phyloP scores from a whole-genome alignment of 2,888 invertebrate species.

The Metopia argyrocephala region DNA sequence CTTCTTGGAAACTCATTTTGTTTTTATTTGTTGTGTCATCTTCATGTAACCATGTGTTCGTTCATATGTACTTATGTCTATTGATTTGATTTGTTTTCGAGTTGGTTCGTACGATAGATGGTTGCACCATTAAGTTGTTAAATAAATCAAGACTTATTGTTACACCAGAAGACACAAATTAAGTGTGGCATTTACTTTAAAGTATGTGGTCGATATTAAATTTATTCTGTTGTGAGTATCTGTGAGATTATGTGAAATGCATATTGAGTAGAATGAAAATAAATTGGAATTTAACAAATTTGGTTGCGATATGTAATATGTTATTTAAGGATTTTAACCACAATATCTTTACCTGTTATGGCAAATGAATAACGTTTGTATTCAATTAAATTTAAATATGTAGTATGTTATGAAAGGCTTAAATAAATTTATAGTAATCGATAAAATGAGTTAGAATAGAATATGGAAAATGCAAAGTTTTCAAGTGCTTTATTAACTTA shows the following conservation, averaged over 20 bases:
- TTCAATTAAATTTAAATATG: too few relatives aligned
- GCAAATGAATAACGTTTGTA: neutral
- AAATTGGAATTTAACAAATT: conserved; percentile 14
- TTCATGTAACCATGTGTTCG: conserved; percentile 43
- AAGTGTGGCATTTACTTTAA: conserved; percentile 46
- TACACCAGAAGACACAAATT: conserved; percentile 33
- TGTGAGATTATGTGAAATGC: neutral
- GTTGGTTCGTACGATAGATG: conserved; percentile 29
- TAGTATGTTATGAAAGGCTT: too few relatives aligned
- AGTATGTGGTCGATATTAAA: conserved; percentile 1
- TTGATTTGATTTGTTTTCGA: conserved; percentile 52
- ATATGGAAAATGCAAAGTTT: too few relatives aligned
- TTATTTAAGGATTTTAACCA: conserved; percentile 8
- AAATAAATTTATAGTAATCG: too few relatives aligned
- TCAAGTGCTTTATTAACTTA: too few relatives aligned
- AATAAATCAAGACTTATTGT: conserved; percentile 58
- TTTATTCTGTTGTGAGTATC: neutral
- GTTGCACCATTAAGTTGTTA: conserved; percentile 61
- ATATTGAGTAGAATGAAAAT: too few relatives aligned
- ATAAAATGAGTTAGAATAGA: too few relatives aligned
- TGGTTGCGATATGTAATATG: neutral
- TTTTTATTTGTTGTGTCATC: conserved; percentile 53
- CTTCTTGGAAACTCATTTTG: conserved; percentile 61
- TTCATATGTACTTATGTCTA: conserved; percentile 7
- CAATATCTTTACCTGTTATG: neutral